phyloP scores from a whole-genome alignment of 2,113 vertebrate species.

The Hystrix brachyura region DNA sequence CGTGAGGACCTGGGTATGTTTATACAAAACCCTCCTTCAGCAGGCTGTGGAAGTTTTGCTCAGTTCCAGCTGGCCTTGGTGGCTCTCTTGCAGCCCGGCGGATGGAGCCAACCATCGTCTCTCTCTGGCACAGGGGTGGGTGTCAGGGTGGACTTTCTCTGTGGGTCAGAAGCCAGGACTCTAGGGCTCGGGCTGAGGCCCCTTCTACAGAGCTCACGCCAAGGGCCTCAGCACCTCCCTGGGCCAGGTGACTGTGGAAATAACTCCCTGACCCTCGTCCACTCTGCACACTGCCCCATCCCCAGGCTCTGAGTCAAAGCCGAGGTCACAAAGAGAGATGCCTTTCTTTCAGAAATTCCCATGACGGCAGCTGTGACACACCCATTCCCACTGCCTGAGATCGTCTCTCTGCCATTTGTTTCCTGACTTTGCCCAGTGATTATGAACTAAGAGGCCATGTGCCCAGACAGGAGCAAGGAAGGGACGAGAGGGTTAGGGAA shows the following conservation, averaged over 20 bases:
- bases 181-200: fast-evolving
- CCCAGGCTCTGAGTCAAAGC: not conserved
- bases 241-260: fast-evolving
- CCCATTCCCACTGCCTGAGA: fast-evolving
- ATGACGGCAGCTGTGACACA: fast-evolving
- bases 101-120: fast-evolving
- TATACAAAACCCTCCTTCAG: slow-evolving; percentile 88
- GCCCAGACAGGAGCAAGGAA: not conserved
- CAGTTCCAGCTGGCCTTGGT: slow-evolving; percentile 27
- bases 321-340: fast-evolving
- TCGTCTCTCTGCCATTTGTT: fast-evolving
- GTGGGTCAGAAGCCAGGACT: fast-evolving
- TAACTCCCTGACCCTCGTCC: no score
- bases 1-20: slow-evolving; percentile 86
- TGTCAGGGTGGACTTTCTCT: fast-evolving
- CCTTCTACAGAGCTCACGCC: fast-evolving
- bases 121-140: fast-evolving
- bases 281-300: fast-evolving
- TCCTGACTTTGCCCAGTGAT: not conserved
- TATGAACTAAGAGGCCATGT: not conserved
- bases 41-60: slow-evolving; percentile 82
- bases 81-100: not conserved
- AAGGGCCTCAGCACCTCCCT: not conserved
- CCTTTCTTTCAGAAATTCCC: no score
- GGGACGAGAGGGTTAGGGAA: not conserved